Percentiles rank a stretch among this genome's conserved stretches.
Conservation (phyloP, 2,888 invertebrate species). For the Pollenia angustigena region DNA sequence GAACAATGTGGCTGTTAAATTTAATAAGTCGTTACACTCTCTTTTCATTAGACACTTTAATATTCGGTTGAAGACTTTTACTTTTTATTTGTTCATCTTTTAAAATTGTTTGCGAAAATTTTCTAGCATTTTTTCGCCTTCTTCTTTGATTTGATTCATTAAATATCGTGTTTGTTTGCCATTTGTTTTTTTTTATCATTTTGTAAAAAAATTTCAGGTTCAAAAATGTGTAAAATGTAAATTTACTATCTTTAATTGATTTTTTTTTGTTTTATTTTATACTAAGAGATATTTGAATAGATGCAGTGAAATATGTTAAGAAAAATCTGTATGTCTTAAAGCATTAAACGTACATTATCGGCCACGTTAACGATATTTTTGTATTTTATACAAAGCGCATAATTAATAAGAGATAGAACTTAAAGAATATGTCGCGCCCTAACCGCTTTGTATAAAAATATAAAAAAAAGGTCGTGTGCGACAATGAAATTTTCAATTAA, state of each 20-base stretch:
- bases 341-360: too few species aligned
- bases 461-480: too few species aligned
- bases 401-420: too few species aligned
- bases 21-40: conserved; percentile 66
- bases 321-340: not conserved
- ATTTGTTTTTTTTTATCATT: conserved; percentile 47
- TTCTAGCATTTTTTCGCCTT: conserved; percentile 11
- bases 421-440: too few species aligned
- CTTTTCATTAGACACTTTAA: conserved; percentile 25
- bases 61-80: conserved; percentile 61
- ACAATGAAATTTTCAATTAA: too few species aligned
- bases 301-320: not conserved
- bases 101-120: conserved; percentile 44
- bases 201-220: conserved; percentile 57
- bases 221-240: conserved; percentile 59
- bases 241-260: conserved; percentile 15
- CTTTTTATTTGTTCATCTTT: conserved; percentile 60
- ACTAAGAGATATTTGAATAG: not conserved
- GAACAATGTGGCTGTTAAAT: conserved; percentile 24
- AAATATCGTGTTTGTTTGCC: conserved; percentile 60
- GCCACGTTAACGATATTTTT: too few species aligned
- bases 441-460: too few species aligned
- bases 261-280: not conserved
- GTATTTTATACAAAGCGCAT: too few species aligned
- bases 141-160: conserved; percentile 43